Conservation (phyloP, 2,888 invertebrate species). For the Oeneis ivallda region DNA sequence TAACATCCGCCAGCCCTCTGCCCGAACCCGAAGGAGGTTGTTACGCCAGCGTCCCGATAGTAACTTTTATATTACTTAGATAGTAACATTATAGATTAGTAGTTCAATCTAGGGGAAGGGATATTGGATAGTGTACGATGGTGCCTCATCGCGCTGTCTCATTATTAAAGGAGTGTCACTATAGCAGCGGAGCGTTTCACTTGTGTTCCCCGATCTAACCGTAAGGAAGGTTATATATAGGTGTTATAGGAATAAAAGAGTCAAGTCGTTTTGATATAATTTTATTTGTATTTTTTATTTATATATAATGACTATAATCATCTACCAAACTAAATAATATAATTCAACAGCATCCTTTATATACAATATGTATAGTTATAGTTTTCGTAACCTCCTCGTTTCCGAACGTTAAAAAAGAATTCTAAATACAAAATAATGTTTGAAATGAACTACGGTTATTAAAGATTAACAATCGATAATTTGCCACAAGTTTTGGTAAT, state of each 20-base stretch:
- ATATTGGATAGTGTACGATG: too few species aligned
- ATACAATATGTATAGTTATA: conserved; percentile 78
- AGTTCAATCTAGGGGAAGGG: too few species aligned
- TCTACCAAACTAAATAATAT: conserved; percentile 81
- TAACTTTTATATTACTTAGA: too few species aligned
- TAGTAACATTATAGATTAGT: too few species aligned
- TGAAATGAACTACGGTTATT: conserved; percentile 66
- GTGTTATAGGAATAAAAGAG: conserved; percentile 25
- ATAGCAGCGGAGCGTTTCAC: too few species aligned
- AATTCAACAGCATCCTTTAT: conserved; percentile 80
- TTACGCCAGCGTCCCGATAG: too few species aligned
- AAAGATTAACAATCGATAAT: conserved; percentile 75
- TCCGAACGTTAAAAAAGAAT: conserved; percentile 60
- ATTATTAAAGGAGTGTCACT: too few species aligned
- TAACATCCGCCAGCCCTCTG: too few species aligned
- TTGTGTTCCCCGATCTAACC: too few species aligned
- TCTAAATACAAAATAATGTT: conserved; percentile 67
- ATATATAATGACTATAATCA: conserved; percentile 79
- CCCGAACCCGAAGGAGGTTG: too few species aligned
- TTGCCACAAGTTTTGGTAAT: conserved; percentile 75
- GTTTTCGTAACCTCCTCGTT: conserved; percentile 55
- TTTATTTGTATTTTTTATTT: conserved; percentile 75
- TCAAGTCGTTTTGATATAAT: conserved; percentile 71
- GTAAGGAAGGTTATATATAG: neutral
- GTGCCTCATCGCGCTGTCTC: too few species aligned